Evolutionary conservation across 2,113 vertebrate genomes (phyloP), one percentile per base, ranked within the genome.

Genomic region (Eira barbara): DNA sequence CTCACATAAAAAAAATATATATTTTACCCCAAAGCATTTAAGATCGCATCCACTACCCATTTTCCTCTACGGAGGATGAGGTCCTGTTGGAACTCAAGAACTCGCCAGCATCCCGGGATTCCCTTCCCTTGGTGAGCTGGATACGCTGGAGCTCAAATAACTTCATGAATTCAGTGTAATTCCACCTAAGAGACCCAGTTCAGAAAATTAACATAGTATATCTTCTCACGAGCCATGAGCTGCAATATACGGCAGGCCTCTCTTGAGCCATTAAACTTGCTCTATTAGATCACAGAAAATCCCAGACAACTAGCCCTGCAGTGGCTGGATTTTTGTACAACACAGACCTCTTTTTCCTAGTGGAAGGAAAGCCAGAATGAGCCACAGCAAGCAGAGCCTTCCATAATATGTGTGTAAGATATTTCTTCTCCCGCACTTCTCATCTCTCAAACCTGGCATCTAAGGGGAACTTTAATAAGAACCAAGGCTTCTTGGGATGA

Each of bases 151-250:
- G 4, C 34, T 78, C 57, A 36, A 55, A 92, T 86, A 92, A 90
- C 45, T 84, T 36, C 47, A n/a, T 91, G 96, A 79, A 94, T 91
- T 97, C 94, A 80, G 95, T 79, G 84, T 65, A 82, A 94, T 91
- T 94, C 88, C 23, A 55, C 83, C 78, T 71, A 79, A 89, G 81
- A 97, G 94, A 96, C 73, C 17, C 88, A 96, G 85, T 92, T 96
- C 82, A 96, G 96, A 98, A 97, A 97, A 97, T 95, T 96, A 97
- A 97, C 94, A 91, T 80, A 96, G 92, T 94, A 45, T 82, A 93
- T 97, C 96, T 97, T 97, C 83, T 87, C 96, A 96, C 67, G 74
- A 96, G 76, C 87, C 81, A 63, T 89, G 92, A 96, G 78, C 78
- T 91, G 21, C 81, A 97, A 83, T 73, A 82, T 47, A 91, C 49